A percentile compares a stretch with the other conserved stretches of the same genome.
phyloP scores from a whole-genome alignment of 2,113 vertebrate species.

The Pagrus major region DNA sequence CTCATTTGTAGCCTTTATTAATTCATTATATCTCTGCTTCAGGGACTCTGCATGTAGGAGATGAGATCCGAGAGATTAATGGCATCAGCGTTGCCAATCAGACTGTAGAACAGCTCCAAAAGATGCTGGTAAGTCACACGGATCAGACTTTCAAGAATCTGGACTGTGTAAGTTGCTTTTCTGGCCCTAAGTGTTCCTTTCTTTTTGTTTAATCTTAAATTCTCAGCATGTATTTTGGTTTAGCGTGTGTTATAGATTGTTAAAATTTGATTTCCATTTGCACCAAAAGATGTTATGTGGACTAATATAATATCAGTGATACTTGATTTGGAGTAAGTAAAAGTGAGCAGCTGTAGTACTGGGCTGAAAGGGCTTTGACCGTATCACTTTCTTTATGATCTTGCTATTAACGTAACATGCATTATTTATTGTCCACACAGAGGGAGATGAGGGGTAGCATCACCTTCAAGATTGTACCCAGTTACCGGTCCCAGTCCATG shows the following conservation, averaged over 20 bases:
- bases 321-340: background rate
- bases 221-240: background rate
- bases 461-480: slow-evolving; percentile 99
- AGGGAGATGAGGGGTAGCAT: slow-evolving; percentile 99
- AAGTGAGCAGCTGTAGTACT: background rate
- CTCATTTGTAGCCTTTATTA: slow-evolving; percentile 30
- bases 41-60: slow-evolving; percentile 98
- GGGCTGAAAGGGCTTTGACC: background rate
- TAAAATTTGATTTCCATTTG: background rate
- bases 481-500: slow-evolving; percentile 95
- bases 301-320: no score
- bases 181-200: background rate
- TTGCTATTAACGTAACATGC: background rate
- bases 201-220: background rate
- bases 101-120: slow-evolving; percentile 98
- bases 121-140: slow-evolving; percentile 93
- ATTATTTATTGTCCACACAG: slow-evolving; percentile 72
- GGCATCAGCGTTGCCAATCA: slow-evolving; percentile 99
- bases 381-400: background rate
- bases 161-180: background rate
- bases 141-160: background rate
- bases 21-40: slow-evolving; percentile 33
- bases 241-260: background rate
- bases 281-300: background rate
- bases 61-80: slow-evolving; percentile 98